Conservation (phyloP, 2,888 invertebrate species). For the Eupithecia pulchellata region DNA sequence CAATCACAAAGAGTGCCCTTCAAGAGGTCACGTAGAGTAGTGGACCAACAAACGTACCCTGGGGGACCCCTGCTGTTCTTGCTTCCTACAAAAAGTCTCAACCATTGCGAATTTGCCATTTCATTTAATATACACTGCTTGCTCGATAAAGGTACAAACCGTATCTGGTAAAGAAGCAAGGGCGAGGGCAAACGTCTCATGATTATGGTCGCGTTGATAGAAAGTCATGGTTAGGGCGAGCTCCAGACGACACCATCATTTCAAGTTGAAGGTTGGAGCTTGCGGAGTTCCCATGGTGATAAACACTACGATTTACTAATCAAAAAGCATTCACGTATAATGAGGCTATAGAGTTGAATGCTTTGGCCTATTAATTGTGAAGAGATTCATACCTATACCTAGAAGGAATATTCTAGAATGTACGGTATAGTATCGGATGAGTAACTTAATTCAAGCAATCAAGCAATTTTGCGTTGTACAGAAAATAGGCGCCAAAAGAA, state of each 20-base stretch:
- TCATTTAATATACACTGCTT: constrained; percentile 50
- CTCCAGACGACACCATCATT: constrained; percentile 62
- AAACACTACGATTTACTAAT: constrained; percentile 46
- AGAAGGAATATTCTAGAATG: background rate
- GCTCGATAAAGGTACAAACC: constrained; percentile 9
- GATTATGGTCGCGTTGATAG: constrained; percentile 37
- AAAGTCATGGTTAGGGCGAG: constrained; percentile 50
- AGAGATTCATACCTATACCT: constrained; percentile 19
- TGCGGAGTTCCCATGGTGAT: constrained; percentile 63
- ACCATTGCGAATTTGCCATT: constrained; percentile 19
- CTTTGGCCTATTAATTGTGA: constrained; percentile 27
- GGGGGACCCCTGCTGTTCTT: constrained; percentile 52
- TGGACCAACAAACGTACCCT: constrained; percentile 61
- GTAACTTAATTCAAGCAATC: background rate
- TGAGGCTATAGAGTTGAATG: constrained; percentile 48
- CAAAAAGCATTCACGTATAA: constrained; percentile 61
- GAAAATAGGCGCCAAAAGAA: constrained; percentile 8
- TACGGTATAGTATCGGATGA: background rate
- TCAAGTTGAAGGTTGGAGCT: constrained; percentile 70
- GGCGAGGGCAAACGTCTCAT: constrained; percentile 43
- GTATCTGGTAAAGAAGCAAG: constrained; percentile 19
- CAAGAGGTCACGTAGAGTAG: constrained; percentile 69
- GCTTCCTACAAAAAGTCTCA: constrained; percentile 27
- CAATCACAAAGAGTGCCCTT: constrained; percentile 69
- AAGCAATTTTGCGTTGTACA: background rate